Base-by-base conservation (phyloP, 2,113 vertebrate genomes). In the Caranx melampygus region DNA sequence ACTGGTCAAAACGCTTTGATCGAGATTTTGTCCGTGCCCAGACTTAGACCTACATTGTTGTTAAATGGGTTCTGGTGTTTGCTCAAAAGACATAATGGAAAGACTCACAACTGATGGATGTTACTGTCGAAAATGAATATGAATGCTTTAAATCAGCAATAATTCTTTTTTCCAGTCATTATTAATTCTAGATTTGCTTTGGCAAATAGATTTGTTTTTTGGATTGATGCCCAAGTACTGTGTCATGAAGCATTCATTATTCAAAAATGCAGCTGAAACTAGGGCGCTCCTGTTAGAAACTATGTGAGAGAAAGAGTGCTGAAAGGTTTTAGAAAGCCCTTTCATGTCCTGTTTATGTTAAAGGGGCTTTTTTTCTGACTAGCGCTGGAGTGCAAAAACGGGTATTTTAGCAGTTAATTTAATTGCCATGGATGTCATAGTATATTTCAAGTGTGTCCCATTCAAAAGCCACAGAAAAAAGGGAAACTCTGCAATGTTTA, bases 121-220 rank as follows among this genome's bases (percentile, higher is more conserved):
- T 34, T 72, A 52, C 65, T 72, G 69, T 71, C 45, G 5, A 81
- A 83, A 86, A 87, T 82, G 52, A 81, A 90, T 72, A 72, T 62
- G 16, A 88, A 85, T 70, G 69, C 52, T 31, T 78, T 84, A 77
- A 76, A 91, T 88, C 75, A 81, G 72, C 68, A 72, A 78, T 84
- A 55, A 64, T 80, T 85, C 66, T 82, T 87, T 75, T 75, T 55
- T 26, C 40, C 81, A 82, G 79, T 82, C 75, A 61, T 82, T 85
- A 83, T 81, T 89, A 87, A 89, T 86, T 84, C 73, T 77, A 84
- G 78, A 83, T 90, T 89, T 90, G 74, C 78, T 79, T 81, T 80
- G 81, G 78, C 64, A 65, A 88, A 87, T 59, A 84, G 59, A 84
- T 91, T 88, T 83, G 66, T 80, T 83, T 84, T 79, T 82, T 89